Evolutionary conservation across 1,140 invertebrate species (phyloP).

Genomic region (Drosophila nigromelanica): DNA sequence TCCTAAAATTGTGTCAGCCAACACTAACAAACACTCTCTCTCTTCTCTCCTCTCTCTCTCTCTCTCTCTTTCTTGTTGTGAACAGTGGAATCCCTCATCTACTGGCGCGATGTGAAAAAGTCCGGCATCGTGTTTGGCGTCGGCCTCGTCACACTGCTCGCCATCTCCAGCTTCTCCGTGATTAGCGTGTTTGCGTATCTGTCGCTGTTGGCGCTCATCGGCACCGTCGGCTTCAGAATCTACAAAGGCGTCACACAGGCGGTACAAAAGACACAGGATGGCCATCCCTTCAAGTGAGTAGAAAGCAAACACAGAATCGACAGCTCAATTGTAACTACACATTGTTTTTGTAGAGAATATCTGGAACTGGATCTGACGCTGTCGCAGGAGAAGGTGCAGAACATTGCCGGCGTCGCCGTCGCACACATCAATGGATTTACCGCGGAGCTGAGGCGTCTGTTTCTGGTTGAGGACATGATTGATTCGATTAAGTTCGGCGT

Average conservation of each 20-base stretch:
- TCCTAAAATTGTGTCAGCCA: slow-evolving; percentile 1
- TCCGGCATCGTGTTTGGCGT: slow-evolving; percentile 96
- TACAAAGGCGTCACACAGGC: slow-evolving; percentile 98
- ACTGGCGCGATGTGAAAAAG: slow-evolving; percentile 98
- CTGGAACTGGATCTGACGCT: slow-evolving; percentile 94
- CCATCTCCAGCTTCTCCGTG: slow-evolving; percentile 96
- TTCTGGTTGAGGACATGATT: slow-evolving; percentile 97
- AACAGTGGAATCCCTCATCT: slow-evolving; percentile 97
- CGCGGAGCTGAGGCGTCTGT: slow-evolving; percentile 93
- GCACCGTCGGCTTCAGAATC: slow-evolving; percentile 95
- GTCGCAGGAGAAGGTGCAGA: slow-evolving; percentile 94
- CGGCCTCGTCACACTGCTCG: slow-evolving; percentile 93
- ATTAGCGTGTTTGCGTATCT: slow-evolving; percentile 97
- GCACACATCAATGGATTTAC: slow-evolving; percentile 92
- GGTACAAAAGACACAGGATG: slow-evolving; percentile 98
- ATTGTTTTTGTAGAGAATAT: slow-evolving; percentile 87
- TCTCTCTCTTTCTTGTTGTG: slow-evolving; percentile 85
- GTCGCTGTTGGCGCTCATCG: slow-evolving; percentile 92
- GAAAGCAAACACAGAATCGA: too few species aligned
- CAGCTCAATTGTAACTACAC: too few species aligned
- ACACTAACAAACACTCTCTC: not conserved
- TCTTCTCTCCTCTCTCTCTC: not conserved
- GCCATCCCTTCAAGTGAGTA: slow-evolving; percentile 98
- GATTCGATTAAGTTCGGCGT: slow-evolving; percentile 98
- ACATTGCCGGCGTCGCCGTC: slow-evolving; percentile 92